Conservation (phyloP, 2,113 vertebrate genomes). For the Lipophrys pholis region DNA sequence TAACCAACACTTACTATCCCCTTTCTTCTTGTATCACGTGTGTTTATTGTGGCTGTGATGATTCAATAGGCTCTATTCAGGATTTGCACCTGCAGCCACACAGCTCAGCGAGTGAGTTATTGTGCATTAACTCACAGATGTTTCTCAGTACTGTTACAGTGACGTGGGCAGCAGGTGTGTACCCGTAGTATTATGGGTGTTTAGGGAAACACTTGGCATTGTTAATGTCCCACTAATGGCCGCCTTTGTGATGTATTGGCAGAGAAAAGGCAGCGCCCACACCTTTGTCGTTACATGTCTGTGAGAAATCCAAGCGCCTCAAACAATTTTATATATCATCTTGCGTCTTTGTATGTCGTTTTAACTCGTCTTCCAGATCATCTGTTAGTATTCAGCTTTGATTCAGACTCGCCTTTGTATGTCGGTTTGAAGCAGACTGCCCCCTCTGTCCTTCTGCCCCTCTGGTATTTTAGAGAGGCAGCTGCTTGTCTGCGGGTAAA, state of each 20-base stretch:
- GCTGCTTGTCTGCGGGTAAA: slow-evolving; percentile 62
- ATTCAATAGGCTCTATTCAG: slow-evolving; percentile 20
- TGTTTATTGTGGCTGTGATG: background rate
- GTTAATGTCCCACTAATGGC: slow-evolving; percentile 17
- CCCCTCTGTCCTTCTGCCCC: slow-evolving; percentile 13
- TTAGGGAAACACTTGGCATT: slow-evolving; percentile 18
- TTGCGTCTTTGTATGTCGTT: background rate
- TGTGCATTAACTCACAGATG: slow-evolving; percentile 36
- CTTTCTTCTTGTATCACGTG: background rate
- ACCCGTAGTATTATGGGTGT: slow-evolving; percentile 23
- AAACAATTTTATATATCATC: slow-evolving; percentile 10
- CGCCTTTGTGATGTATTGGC: slow-evolving; percentile 28
- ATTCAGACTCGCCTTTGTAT: slow-evolving; percentile 42
- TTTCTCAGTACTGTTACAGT: slow-evolving; percentile 26
- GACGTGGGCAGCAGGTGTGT: slow-evolving; percentile 57
- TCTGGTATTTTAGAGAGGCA: slow-evolving; percentile 47
- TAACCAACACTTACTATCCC: background rate
- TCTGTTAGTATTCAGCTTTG: slow-evolving; percentile 32
- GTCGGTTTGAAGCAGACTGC: slow-evolving; percentile 28
- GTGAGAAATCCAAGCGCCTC: slow-evolving; percentile 6
- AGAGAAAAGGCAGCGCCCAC: background rate
- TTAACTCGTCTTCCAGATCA: slow-evolving; percentile 14
- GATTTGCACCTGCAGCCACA: slow-evolving; percentile 32
- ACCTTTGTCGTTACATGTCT: slow-evolving; percentile 19
- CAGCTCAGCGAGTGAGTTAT: slow-evolving; percentile 34